These are phyloP conservation scores for Drosophila suzukii DNA, from an alignment of 1,140 invertebrate species.

Conservation along the genomic window DNA sequence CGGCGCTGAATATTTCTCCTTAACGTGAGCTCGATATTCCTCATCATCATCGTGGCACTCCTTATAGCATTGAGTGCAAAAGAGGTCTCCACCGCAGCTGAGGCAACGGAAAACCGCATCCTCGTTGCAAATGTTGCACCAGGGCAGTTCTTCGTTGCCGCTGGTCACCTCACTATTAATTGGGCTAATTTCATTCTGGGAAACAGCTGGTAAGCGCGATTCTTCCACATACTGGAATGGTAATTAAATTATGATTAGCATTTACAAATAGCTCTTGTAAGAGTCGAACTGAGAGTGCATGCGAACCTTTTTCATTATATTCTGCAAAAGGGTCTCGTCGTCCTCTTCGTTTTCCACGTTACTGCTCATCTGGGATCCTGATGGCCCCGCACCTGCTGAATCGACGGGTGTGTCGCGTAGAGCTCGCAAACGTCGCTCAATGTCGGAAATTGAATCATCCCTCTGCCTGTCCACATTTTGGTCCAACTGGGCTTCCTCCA, in stretches of 20 bases:
- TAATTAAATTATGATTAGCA: too few relatives aligned
- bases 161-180: slow-evolving; percentile 19
- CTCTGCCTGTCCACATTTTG: slow-evolving; percentile 82
- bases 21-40: slow-evolving; percentile 75
- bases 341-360: slow-evolving; percentile 82
- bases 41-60: slow-evolving; percentile 85
- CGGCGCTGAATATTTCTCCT: slow-evolving; percentile 61
- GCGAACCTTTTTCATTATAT: slow-evolving; percentile 75
- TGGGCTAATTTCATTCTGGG: slow-evolving; percentile 66
- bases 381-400: neutral
- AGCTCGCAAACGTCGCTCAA: slow-evolving; percentile 85
- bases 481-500: slow-evolving; percentile 86
- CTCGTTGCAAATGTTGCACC: slow-evolving; percentile 91
- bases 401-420: slow-evolving; percentile 78
- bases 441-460: slow-evolving; percentile 85
- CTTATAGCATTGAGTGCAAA: slow-evolving; percentile 88
- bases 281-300: too few relatives aligned
- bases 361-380: slow-evolving; percentile 62
- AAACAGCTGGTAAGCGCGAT: slow-evolving; percentile 54
- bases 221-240: slow-evolving; percentile 68
- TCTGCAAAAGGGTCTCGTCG: slow-evolving; percentile 83
- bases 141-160: slow-evolving; percentile 88
- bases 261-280: too few relatives aligned
- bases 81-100: slow-evolving; percentile 90
- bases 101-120: slow-evolving; percentile 89